Percentiles rank a stretch among this genome's conserved stretches.
phyloP scores from a whole-genome alignment of 2,113 vertebrate genomes.

The Hyperopisus bebe region DNA sequence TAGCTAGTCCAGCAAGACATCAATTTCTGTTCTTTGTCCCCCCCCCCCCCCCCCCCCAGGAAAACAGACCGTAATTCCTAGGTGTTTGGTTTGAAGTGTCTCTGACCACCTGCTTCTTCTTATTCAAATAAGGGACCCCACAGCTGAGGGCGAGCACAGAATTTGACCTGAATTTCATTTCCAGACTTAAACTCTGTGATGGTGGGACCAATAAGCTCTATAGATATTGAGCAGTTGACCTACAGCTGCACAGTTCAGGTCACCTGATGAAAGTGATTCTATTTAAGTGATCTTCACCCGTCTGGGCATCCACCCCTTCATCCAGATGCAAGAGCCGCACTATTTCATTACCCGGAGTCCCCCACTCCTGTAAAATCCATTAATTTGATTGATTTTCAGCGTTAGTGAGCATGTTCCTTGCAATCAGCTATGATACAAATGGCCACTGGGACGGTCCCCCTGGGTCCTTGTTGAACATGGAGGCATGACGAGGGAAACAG shows the following conservation, averaged over 20 bases:
- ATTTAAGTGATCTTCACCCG: neutral
- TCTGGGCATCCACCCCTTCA: neutral
- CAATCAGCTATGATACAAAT: neutral
- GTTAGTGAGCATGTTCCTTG: neutral
- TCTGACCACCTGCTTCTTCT: neutral
- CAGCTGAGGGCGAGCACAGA: neutral
- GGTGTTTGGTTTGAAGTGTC: neutral
- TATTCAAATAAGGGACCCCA: neutral
- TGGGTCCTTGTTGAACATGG: neutral
- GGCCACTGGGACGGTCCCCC: neutral
- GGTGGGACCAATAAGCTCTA: neutral
- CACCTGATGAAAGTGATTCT: neutral
- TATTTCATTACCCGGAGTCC: neutral
- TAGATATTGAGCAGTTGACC: neutral
- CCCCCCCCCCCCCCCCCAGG: neutral
- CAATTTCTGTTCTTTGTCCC: neutral
- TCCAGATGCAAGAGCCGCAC: neutral
- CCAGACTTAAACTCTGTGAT: neutral
- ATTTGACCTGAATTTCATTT: neutral
- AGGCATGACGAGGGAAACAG: neutral
- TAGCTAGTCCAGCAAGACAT: neutral
- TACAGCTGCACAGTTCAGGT: neutral
- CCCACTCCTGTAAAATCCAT: neutral
- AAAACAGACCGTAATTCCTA: neutral
- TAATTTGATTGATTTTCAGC: neutral